phyloP scores from a whole-genome alignment of 2,113 vertebrate genomes.

The Phoenicopterus ruber region DNA sequence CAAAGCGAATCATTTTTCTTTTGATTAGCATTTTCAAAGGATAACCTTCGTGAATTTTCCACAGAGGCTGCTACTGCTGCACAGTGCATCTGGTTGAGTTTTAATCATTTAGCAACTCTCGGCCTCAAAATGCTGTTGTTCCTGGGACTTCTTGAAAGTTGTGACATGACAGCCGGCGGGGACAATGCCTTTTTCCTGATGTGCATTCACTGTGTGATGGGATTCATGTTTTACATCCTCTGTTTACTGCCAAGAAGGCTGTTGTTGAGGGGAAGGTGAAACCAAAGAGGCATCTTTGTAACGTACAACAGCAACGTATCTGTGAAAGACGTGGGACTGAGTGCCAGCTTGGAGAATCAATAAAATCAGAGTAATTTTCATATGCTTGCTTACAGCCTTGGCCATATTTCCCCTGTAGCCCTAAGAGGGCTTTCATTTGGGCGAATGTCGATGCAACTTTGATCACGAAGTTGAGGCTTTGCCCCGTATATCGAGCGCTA shows the following conservation, averaged over 20 bases:
- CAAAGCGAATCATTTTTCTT: conserved; percentile 41
- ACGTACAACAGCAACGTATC: neutral
- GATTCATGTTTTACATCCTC: neutral
- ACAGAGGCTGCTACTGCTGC: neutral
- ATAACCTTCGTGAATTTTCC: conserved; percentile 36
- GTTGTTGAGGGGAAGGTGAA: neutral
- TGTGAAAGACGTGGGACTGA: neutral
- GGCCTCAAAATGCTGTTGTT: conserved; percentile 11
- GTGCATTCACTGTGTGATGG: neutral
- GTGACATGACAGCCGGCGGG: rapidly evolving
- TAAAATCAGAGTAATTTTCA: neutral
- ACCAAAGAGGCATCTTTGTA: neutral
- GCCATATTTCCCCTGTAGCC: neutral
- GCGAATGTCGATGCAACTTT: neutral
- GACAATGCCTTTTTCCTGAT: neutral
- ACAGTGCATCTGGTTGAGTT: conserved; percentile 8
- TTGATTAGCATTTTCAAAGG: conserved; percentile 53
- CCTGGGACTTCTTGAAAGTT: neutral
- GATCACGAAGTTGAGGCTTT: conserved; percentile 2
- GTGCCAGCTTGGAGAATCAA: neutral
- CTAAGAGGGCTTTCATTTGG: neutral
- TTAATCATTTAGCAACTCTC: conserved; percentile 15
- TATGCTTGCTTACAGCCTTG: neutral
- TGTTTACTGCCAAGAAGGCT: neutral
- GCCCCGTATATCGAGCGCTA: neutral